Percentiles rank a stretch among this genome's conserved stretches.
These are phyloP conservation scores for Pterostichus madidus DNA, from an alignment of 2,888 invertebrate genomes.

Conservation along the genomic window DNA sequence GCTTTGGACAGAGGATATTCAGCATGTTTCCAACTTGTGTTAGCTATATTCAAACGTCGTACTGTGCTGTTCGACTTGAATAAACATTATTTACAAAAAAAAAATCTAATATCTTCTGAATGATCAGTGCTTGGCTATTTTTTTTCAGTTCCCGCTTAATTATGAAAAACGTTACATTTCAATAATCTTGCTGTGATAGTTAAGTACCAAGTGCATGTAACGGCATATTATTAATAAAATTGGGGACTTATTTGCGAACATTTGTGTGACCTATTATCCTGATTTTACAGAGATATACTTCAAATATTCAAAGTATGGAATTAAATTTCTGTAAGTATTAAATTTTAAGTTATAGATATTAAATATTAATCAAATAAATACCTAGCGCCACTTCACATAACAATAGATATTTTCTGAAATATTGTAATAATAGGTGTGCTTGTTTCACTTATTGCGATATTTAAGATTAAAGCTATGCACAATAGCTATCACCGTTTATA, in stretches of 20 bases:
- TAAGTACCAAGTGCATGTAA: conserved; percentile 61
- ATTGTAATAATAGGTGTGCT: too few species aligned
- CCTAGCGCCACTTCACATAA: too few species aligned
- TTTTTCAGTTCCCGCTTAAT: conserved; percentile 49
- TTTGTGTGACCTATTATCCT: conserved; percentile 23
- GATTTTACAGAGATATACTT: neutral
- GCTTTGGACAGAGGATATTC: neutral
- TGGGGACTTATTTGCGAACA: conserved; percentile 59
- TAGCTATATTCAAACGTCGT: conserved; percentile 32
- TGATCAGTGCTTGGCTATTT: conserved; percentile 53
- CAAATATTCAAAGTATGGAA: neutral
- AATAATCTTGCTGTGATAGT: conserved; percentile 66
- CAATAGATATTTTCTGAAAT: too few species aligned
- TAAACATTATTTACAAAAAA: conserved; percentile 28
- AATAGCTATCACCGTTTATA: too few species aligned
- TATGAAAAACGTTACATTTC: conserved; percentile 58
- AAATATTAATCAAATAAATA: neutral
- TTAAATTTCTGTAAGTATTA: neutral
- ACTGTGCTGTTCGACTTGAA: conserved; percentile 15
- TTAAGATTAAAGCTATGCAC: too few species aligned
- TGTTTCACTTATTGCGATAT: too few species aligned
- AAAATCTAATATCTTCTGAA: conserved; percentile 23
- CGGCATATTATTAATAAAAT: conserved; percentile 61
- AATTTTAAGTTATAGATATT: neutral
- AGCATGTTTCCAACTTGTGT: conserved; percentile 17